Evolutionary conservation across 2,888 invertebrate species (phyloP).

Genomic region (Phalera bucephala): DNA sequence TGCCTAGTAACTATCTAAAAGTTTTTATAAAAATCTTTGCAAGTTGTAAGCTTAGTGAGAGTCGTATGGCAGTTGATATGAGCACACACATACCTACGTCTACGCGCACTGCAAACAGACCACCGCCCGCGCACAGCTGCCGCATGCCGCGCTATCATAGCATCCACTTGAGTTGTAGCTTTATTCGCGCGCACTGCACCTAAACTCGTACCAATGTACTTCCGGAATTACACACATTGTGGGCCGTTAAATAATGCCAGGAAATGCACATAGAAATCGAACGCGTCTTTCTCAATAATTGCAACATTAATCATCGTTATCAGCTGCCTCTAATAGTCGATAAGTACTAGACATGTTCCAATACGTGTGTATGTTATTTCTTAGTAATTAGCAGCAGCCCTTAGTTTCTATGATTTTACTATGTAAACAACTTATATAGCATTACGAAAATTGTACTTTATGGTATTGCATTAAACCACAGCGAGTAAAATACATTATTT

Average conservation of each 20-base stretch:
- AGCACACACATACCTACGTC: not conserved
- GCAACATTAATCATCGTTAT: slow-evolving; percentile 2
- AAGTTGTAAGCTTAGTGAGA: not conserved
- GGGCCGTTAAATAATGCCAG: not conserved
- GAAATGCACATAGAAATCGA: slow-evolving; percentile 1
- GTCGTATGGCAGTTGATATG: not conserved
- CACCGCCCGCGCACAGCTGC: slow-evolving; percentile 38
- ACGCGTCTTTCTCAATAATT: slow-evolving; percentile 1
- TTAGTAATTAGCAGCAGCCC: no score
- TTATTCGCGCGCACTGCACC: slow-evolving; percentile 27
- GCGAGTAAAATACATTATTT: no score
- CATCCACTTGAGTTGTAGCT: slow-evolving; percentile 47
- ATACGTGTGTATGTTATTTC: not conserved
- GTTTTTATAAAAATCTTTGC: no score
- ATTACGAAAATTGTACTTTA: no score
- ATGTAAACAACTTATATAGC: no score
- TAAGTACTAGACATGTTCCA: not conserved
- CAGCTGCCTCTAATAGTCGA: not conserved
- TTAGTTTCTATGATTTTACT: no score
- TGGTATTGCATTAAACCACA: no score
- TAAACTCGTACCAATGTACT: slow-evolving; percentile 35
- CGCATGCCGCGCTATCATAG: slow-evolving; percentile 32
- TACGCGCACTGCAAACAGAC: slow-evolving; percentile 9
- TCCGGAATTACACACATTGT: slow-evolving; percentile 30
- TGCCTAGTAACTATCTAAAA: no score